Evolutionary conservation across 2,113 vertebrate species (phyloP).

Genomic region (Daboia siamensis): DNA sequence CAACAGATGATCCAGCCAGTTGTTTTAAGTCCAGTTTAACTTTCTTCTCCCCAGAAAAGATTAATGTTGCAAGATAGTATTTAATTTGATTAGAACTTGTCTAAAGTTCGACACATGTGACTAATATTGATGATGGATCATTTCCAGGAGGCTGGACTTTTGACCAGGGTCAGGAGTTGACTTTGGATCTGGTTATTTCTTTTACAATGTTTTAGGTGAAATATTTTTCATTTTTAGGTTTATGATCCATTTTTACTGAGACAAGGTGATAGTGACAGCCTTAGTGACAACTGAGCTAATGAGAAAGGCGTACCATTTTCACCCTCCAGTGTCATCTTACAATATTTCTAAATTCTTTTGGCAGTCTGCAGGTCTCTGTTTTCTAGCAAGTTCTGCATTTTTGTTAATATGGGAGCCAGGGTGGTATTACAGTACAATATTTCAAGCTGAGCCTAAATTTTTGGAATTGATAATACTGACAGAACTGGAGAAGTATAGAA

Average conservation of each 20-base stretch:
- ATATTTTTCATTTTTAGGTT: conserved; percentile 6
- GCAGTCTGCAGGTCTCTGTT: neutral
- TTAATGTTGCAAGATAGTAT: neutral
- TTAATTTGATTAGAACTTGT: neutral
- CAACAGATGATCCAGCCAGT: neutral
- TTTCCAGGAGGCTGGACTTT: neutral
- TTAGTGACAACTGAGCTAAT: neutral
- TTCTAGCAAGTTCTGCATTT: neutral
- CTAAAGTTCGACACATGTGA: conserved; percentile 18
- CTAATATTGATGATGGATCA: neutral
- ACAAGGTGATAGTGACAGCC: neutral
- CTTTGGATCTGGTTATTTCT: neutral
- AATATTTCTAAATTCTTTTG: conserved; percentile 6
- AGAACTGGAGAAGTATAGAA: conserved; percentile 5
- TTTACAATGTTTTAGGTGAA: conserved; percentile 32
- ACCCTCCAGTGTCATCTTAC: neutral
- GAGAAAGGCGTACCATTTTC: conserved; percentile 4
- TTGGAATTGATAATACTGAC: conserved; percentile 15
- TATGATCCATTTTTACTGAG: conserved; percentile 20
- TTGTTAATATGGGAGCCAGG: conserved; percentile 24
- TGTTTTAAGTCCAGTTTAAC: neutral
- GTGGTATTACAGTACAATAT: neutral
- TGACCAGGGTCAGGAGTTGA: neutral
- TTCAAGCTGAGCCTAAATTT: conserved; percentile 14
- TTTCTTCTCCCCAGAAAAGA: neutral